Base-by-base conservation (phyloP, 2,888 invertebrate species). In the Microctonus aethiopoides region DNA sequence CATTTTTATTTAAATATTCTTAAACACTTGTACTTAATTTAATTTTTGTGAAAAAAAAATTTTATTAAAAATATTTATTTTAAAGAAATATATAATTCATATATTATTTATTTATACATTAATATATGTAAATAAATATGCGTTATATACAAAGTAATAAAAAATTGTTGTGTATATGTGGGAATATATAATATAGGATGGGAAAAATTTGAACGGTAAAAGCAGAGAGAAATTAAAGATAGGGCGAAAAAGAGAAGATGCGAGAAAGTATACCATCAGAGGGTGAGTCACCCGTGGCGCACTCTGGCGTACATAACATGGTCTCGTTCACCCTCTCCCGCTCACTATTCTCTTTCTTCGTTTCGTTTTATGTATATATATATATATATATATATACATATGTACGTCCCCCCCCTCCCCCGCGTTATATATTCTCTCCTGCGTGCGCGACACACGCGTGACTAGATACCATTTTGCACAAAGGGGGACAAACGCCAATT, bases 401-500 rank as follows among this genome's bases (percentile, higher is more conserved):
- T n/a, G n/a, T n/a, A n/a, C n/a, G n/a, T n/a, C n/a, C n/a, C n/a
- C n/a, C n/a, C n/a, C n/a, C n/a, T 57, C 57, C 57, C 57, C 57
- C 16, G n/a, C 9, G 56, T 10, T 57, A 34, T 32, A 57, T 32
- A 57, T 16, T 20, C 32, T 57, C 41, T 16, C 63, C 56, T 64
- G 82, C 83, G 81, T 83, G 79, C 80, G 74, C 81, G 79, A 75
- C 77, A 78, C 79, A 84, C 83, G 85, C 85, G 86, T 83, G 84
- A 84, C 84, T 84, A 84, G 85, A 84, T 83, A 83, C 78, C 82
- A 80, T 81, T 83, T 82, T 81, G 81, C 82, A 81, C 81, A 80
- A 84, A 83, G 83, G 83, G 67, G 84, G 81, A 82, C 81, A 82
- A 85, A 82, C 81, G 84, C 81, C 84, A 85, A 86, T 86, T 86